A percentile compares a stretch with the other conserved stretches of the same genome.
Conservation (phyloP, 64 coral and sea anemone genomes). For the Stichodactyla mertensii region DNA sequence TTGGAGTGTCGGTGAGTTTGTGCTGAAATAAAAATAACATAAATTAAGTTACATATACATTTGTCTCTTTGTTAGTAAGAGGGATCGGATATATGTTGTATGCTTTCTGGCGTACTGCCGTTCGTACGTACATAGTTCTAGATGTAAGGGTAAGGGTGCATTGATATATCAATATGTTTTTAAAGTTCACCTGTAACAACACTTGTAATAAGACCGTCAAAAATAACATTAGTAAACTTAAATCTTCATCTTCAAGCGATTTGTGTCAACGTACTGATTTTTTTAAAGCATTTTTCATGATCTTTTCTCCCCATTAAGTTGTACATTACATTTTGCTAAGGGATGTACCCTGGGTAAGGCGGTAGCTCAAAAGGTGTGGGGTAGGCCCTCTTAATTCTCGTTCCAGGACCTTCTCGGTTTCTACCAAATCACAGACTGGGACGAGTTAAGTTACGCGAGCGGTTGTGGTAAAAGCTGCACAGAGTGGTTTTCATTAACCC, state of each 20-base stretch:
- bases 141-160: constrained; percentile 11
- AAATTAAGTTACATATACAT: constrained; percentile 29
- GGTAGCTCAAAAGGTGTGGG: no score
- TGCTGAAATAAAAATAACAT: constrained; percentile 88
- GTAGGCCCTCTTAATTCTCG: no score
- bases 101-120: neutral
- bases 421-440: neutral
- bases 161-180: constrained; percentile 12
- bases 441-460: neutral
- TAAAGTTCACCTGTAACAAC: constrained; percentile 24
- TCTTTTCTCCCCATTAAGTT: no score
- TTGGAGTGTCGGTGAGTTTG: constrained; percentile 85
- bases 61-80: constrained; percentile 26
- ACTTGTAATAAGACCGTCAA: constrained; percentile 25
- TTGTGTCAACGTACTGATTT: neutral
- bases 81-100: neutral
- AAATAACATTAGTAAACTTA: constrained; percentile 11
- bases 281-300: neutral
- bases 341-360: no score
- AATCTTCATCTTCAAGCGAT: neutral
- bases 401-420: no score
- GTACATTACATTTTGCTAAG: no score
- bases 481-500: no score
- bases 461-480: neutral
- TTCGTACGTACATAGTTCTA: neutral